Evolutionary conservation across 2,888 invertebrate genomes (phyloP), one percentile per base, ranked within the genome.

Genomic region (Heteromyza rotundicornis): DNA sequence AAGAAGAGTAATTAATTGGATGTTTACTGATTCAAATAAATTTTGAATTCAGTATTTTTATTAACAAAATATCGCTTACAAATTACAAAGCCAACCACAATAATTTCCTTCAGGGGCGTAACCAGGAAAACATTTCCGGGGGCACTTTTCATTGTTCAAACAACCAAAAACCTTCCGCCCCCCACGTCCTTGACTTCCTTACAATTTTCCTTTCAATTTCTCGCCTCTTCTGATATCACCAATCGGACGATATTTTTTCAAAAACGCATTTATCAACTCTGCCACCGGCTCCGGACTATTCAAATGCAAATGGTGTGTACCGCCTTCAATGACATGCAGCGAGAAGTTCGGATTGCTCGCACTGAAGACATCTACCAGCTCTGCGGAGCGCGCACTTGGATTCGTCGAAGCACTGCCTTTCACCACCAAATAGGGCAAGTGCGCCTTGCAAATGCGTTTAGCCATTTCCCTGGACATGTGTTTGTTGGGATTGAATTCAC

Each of bases 241-340:
- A n/a, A n/a, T n/a, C 2, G 81, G 80, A 2, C 79, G 68, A 63
- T 81, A 80, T 16, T 76, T 76, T 64, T 80, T 80, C 60, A 90
- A 83, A 77, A 90, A 90, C 1, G 86, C 83, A 71, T 85, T 83
- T 53, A 90, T 85, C 17, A 86, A 70, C 2, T 86, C 85, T 0
- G 87, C 86, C n/a, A 90, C 82, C 51, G 75, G 76, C 69, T 87
- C 84, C 1, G 92, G 88, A 73, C 88, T 84, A 70, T 88, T 90
- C 64, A 93, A 84, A 82, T 92, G 92, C 14, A 89, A 85, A 78
- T 92, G 92, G 82, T 92, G 92, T 2, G 87, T 87, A 8, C 92
- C 92, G 10, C 92, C 92, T 36, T 87, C 84, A 1, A 92, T 82
- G 57, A 86, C 84, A 64, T 89, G 86, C 62, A 86, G 84, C 73